Conservation (phyloP, 2,113 vertebrate species). For the Tautogolabrus adspersus region DNA sequence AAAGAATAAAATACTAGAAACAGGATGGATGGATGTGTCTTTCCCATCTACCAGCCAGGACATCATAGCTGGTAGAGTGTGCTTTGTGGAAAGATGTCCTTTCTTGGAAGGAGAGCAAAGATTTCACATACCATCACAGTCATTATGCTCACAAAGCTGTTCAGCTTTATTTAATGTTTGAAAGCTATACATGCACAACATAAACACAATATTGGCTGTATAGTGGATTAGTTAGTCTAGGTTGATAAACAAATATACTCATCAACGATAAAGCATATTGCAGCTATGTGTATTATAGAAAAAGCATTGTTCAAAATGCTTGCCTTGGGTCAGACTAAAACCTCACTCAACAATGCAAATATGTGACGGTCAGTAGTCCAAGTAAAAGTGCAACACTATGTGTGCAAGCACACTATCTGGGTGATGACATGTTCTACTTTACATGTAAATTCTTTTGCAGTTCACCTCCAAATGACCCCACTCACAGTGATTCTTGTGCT, state of each 20-base stretch:
- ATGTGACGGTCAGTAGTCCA: slow-evolving; percentile 56
- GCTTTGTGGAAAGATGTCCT: slow-evolving; percentile 62
- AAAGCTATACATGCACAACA: slow-evolving; percentile 36
- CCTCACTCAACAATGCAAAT: slow-evolving; percentile 43
- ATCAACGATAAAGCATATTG: neutral
- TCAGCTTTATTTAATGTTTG: slow-evolving; percentile 25
- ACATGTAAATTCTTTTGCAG: slow-evolving; percentile 80
- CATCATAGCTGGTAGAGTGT: slow-evolving; percentile 55
- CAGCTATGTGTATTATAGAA: slow-evolving; percentile 41
- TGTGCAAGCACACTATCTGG: slow-evolving; percentile 55
- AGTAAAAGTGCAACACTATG: slow-evolving; percentile 29
- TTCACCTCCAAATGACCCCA: slow-evolving; percentile 82
- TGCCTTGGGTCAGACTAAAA: slow-evolving; percentile 28
- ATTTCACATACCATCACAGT: slow-evolving; percentile 43
- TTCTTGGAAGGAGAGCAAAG: slow-evolving; percentile 66
- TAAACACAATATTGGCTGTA: slow-evolving; percentile 33
- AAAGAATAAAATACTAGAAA: slow-evolving; percentile 63
- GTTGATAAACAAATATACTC: slow-evolving; percentile 46
- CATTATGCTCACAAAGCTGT: neutral
- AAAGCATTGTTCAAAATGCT: slow-evolving; percentile 19
- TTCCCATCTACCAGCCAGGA: slow-evolving; percentile 63
- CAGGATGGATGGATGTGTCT: slow-evolving; percentile 39
- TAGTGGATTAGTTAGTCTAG: slow-evolving; percentile 20
- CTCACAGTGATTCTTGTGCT: slow-evolving; percentile 64
- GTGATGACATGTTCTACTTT: slow-evolving; percentile 78